Percentiles rank a stretch among this genome's conserved stretches.
Evolutionary conservation across 2,113 vertebrate species (phyloP).

Genomic region (Sula dactylatra): DNA sequence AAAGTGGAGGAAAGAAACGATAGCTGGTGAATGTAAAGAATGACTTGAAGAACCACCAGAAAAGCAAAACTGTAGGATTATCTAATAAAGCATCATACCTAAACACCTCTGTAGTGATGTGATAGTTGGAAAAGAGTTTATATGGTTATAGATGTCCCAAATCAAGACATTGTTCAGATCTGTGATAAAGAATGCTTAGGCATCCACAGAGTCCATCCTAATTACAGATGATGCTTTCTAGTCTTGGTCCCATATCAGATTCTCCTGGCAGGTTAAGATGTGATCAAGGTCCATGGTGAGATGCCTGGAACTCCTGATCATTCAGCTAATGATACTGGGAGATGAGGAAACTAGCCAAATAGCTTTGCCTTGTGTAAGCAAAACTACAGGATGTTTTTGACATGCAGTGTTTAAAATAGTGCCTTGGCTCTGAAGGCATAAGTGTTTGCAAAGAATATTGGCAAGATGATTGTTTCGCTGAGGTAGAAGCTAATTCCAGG

Average conservation of each 20-base stretch:
- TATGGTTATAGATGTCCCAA: neutral
- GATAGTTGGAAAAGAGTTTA: neutral
- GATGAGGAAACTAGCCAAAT: neutral
- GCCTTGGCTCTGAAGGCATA: neutral
- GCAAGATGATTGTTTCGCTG: neutral
- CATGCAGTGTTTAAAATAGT: neutral
- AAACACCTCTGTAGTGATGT: neutral
- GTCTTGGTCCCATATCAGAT: neutral
- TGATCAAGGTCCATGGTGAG: neutral
- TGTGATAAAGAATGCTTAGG: neutral
- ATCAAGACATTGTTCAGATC: neutral
- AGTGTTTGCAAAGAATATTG: neutral
- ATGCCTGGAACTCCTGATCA: neutral
- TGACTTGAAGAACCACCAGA: neutral
- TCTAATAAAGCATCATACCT: neutral
- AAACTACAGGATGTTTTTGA: neutral
- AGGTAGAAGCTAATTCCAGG: neutral
- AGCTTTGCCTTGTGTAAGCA: neutral
- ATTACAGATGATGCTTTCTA: neutral
- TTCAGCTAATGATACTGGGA: neutral
- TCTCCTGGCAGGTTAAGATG: neutral
- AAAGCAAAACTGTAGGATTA: neutral
- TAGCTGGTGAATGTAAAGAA: neutral
- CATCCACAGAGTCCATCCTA: neutral
- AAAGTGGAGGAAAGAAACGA: neutral